phyloP scores from a whole-genome alignment of 1,140 invertebrate species.

The Plodia interpunctella region DNA sequence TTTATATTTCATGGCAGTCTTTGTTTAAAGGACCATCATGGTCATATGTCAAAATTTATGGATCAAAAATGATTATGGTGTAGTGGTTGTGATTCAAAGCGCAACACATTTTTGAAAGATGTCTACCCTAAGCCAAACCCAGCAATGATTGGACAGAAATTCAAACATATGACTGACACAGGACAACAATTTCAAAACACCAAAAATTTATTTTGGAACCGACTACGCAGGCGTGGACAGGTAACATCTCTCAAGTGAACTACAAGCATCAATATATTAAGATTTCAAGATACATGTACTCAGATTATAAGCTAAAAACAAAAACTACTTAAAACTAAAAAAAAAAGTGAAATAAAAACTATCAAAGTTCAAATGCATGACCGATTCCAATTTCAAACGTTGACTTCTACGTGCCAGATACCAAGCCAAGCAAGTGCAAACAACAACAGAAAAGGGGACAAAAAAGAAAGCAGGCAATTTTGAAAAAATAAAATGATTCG shows the following conservation, averaged over 20 bases:
- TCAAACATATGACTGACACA: constrained; percentile 13
- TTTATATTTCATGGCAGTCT: no score
- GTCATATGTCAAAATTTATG: no score
- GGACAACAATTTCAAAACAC: constrained; percentile 12
- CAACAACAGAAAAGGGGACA: constrained; percentile 29
- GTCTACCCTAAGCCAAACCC: constrained; percentile 55
- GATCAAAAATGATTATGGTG: no score
- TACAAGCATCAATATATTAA: constrained; percentile 28
- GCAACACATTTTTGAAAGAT: constrained; percentile 57
- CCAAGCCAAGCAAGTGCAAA: constrained; percentile 19
- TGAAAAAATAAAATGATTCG: constrained; percentile 15
- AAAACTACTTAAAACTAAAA: constrained; percentile 16
- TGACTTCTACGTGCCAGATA: constrained; percentile 8
- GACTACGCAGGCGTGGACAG: constrained; percentile 60
- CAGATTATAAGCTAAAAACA: constrained; percentile 27
- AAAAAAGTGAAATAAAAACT: constrained; percentile 6
- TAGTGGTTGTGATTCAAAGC: constrained; percentile 14
- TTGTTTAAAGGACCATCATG: no score
- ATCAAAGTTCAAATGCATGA: background rate
- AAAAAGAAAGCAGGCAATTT: constrained; percentile 21
- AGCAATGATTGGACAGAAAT: constrained; percentile 51
- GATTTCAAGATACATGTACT: constrained; percentile 45
- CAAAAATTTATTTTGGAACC: constrained; percentile 25
- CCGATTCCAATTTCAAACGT: background rate
- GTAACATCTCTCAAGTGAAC: constrained; percentile 73